A percentile compares a stretch with the other conserved stretches of the same genome.
These are phyloP conservation scores for Zhuqinia jingwanae DNA, from an alignment of 2,888 invertebrate genomes.

Conservation along the genomic window DNA sequence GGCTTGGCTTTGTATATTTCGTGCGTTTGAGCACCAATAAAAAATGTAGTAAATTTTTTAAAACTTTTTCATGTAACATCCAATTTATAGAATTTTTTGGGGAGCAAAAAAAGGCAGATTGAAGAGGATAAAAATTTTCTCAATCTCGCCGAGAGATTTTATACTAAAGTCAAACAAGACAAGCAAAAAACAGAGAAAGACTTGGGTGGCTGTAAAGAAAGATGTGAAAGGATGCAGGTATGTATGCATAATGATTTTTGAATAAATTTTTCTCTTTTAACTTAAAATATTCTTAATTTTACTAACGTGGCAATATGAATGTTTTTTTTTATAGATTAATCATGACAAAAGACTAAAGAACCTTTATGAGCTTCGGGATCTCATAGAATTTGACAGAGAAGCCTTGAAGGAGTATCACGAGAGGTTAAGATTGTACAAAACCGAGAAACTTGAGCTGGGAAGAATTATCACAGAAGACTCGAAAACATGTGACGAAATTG, in stretches of 20 bases:
- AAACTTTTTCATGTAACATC: background rate
- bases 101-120: conserved; percentile 44
- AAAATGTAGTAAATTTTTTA: no score
- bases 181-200: conserved; percentile 30
- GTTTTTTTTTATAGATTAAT: conserved; percentile 21
- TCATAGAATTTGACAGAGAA: conserved; percentile 65
- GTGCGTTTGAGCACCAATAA: no score
- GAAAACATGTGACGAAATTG: conserved; percentile 59
- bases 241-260: no score
- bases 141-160: conserved; percentile 58
- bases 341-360: conserved; percentile 55
- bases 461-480: conserved; percentile 63
- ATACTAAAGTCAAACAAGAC: conserved; percentile 62
- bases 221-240: conserved; percentile 57
- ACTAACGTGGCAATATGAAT: no score
- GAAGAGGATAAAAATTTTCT: conserved; percentile 58
- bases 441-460: conserved; percentile 49
- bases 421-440: conserved; percentile 39
- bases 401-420: conserved; percentile 62
- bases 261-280: no score
- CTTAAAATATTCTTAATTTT: no score
- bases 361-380: conserved; percentile 59
- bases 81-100: conserved; percentile 49
- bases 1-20: background rate
- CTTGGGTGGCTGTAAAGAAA: conserved; percentile 4